These are phyloP conservation scores for Megathymus violae DNA, from an alignment of 1,140 invertebrate species.

Conservation along the genomic window DNA sequence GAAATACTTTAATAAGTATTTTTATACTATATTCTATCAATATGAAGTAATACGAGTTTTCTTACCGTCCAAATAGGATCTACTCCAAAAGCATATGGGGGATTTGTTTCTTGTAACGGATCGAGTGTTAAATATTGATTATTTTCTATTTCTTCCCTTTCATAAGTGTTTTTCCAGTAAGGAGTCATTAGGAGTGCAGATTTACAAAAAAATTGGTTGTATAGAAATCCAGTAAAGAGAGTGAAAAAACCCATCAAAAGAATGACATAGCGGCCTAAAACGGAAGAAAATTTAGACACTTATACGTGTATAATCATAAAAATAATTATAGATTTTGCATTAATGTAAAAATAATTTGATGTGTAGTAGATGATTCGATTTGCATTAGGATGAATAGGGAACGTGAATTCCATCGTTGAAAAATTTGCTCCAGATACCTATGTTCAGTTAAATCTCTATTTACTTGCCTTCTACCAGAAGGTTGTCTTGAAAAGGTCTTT, in stretches of 20 bases:
- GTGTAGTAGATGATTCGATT: too few relatives aligned
- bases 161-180: slow-evolving; percentile 85
- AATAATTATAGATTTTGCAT: too few relatives aligned
- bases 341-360: too few relatives aligned
- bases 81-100: slow-evolving; percentile 53
- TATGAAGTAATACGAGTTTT: neutral
- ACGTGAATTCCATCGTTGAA: too few relatives aligned
- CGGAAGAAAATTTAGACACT: too few relatives aligned
- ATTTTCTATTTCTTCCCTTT: slow-evolving; percentile 53
- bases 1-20: neutral
- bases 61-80: slow-evolving; percentile 58
- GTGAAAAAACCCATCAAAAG: slow-evolving; percentile 92
- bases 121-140: slow-evolving; percentile 48
- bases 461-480: too few relatives aligned
- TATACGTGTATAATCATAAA: too few relatives aligned
- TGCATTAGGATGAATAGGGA: too few relatives aligned
- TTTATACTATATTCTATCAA: too few relatives aligned
- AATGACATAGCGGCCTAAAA: slow-evolving; percentile 89
- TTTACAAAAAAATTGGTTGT: slow-evolving; percentile 93
- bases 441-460: too few relatives aligned
- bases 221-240: slow-evolving; percentile 92
- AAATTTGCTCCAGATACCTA: too few relatives aligned
- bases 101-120: slow-evolving; percentile 46
- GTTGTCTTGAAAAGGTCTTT: too few relatives aligned
- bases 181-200: slow-evolving; percentile 89